Evolutionary conservation across 2,888 invertebrate genomes (phyloP).

Genomic region (Drosophila pegasa): DNA sequence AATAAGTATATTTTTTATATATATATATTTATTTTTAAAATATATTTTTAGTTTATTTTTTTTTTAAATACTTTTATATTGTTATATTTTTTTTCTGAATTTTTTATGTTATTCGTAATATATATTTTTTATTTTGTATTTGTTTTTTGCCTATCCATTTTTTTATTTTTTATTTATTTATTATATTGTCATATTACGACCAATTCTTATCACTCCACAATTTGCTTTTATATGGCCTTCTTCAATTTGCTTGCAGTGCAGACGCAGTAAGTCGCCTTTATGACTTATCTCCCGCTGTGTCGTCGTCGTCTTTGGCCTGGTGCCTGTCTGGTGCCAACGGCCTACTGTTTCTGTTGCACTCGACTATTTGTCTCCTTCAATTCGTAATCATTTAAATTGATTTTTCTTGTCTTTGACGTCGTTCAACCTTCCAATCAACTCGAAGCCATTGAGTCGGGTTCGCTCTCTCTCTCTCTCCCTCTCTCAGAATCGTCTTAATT

Average conservation of each 20-base stretch:
- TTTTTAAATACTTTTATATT: neutral
- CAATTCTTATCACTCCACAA: neutral
- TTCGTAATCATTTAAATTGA: slow-evolving; percentile 80
- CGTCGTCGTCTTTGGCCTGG: slow-evolving; percentile 38
- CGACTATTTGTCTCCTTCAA: slow-evolving; percentile 75
- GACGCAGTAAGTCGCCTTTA: slow-evolving; percentile 34
- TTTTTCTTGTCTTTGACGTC: slow-evolving; percentile 70
- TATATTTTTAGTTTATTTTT: neutral
- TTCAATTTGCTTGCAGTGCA: slow-evolving; percentile 38
- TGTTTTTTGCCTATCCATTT: neutral
- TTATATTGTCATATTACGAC: neutral
- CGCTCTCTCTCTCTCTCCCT: neutral
- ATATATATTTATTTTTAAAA: neutral
- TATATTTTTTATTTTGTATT: neutral
- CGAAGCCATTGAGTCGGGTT: slow-evolving; percentile 23
- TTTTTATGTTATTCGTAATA: neutral
- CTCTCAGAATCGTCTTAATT: slow-evolving; percentile 50
- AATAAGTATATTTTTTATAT: neutral
- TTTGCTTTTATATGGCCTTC: no score
- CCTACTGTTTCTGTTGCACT: slow-evolving; percentile 18
- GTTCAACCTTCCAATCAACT: slow-evolving; percentile 58
- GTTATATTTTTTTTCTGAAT: neutral
- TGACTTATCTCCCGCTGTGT: slow-evolving; percentile 39
- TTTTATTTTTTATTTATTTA: neutral
- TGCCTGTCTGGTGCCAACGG: slow-evolving; percentile 25